Base-by-base conservation (phyloP, 2,113 vertebrate species). In the Charadrius vociferus region DNA sequence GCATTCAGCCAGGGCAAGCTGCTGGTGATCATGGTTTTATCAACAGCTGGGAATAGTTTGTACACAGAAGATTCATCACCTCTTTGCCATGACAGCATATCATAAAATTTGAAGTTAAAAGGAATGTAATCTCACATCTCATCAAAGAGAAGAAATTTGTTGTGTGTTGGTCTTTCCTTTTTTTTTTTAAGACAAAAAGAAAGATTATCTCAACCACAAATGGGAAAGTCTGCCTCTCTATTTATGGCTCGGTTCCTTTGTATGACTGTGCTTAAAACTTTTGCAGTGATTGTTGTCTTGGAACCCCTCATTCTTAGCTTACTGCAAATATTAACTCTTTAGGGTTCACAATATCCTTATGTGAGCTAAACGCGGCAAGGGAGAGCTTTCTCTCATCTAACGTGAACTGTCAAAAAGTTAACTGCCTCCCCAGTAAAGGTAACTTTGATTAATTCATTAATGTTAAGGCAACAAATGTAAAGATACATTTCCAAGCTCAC, bases 31-130 rank as follows among this genome's bases (percentile, higher is more conserved):
- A 1, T 2, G 5, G 50, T 52, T 97, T 96, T 86, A 96, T 88
- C 86, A 96, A 80, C 96, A 97, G 88, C 97, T 97, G 97, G 93
- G 74, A 96, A 63, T 59, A 62, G 68, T 97, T 95, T 95, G 70
- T 82, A 74, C 2, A 1, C 89, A 92, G 90, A 81, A 90, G 80
- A 96, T 95, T 87, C 87, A 91, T 96, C 93, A 95, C 34, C 63
- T 52, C 59, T 85, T 89, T 78, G 63, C 77, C 26, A 3, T 80
- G 93, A 80, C 87, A 94, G 50, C 0, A 0, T 39, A 81, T 73
- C 88, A 80, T 97, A 96, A 96, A 96, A 94, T 86, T 36, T 50
- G 49, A 95, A 94, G 96, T 94, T 97, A 83, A 96, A 97, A 96
- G 86, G 79, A 95, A 93, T 37, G 78, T 79, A 98, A 97, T 96